Conservation (phyloP, 2,888 invertebrate species). For the Aethes cnicana region DNA sequence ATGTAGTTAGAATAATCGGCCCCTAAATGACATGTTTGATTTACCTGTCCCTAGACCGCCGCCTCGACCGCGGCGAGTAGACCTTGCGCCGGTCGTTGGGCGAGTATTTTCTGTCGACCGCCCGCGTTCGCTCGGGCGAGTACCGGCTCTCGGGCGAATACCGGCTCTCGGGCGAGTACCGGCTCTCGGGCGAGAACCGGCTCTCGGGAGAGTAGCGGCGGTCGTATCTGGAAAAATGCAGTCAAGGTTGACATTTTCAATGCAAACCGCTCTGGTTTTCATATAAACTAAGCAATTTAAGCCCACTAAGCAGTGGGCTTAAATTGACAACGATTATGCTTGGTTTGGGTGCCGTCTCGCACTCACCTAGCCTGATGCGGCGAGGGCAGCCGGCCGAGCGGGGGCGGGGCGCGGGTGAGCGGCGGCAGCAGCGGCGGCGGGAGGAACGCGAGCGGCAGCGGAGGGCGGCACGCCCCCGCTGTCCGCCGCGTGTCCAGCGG, state of each 20-base stretch:
- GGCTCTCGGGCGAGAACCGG: slow-evolving; percentile 69
- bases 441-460: slow-evolving; percentile 82
- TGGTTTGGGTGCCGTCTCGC: too few species aligned
- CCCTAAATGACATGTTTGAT: too few species aligned
- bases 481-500: slow-evolving; percentile 64
- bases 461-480: slow-evolving; percentile 69
- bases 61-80: slow-evolving; percentile 62
- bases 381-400: slow-evolving; percentile 81
- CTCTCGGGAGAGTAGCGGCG: slow-evolving; percentile 72
- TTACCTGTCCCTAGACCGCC: slow-evolving; percentile 64
- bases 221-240: slow-evolving; percentile 50
- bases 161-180: slow-evolving; percentile 78
- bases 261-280: too few species aligned
- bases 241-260: too few species aligned
- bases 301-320: too few species aligned
- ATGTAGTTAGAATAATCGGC: too few species aligned
- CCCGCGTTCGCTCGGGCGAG: slow-evolving; percentile 74
- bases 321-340: too few species aligned
- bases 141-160: slow-evolving; percentile 74
- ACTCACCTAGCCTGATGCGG: slow-evolving; percentile 80
- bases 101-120: slow-evolving; percentile 47
- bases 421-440: slow-evolving; percentile 82
- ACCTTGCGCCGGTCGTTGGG: slow-evolving; percentile 61
- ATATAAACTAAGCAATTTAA: too few species aligned
- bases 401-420: slow-evolving; percentile 85